Percentiles rank a stretch among this genome's conserved stretches.
phyloP scores from a whole-genome alignment of 2,797 vertebrate genomes.

The Spatula versicolor region DNA sequence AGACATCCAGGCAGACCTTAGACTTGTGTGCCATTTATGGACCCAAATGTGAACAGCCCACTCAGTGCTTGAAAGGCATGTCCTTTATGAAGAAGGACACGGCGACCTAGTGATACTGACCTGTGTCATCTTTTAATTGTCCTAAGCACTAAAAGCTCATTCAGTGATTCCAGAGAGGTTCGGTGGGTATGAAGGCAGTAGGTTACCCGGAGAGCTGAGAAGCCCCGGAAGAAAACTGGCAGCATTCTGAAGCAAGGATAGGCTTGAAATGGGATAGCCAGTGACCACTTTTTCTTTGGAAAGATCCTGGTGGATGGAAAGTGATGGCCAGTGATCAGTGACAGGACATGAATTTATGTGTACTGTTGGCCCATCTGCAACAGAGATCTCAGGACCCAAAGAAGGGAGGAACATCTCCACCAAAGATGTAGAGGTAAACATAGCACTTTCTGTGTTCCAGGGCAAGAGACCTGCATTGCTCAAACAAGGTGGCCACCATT shows the following conservation, averaged over 20 bases:
- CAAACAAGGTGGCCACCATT: background rate
- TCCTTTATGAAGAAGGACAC: background rate
- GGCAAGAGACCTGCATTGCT: background rate
- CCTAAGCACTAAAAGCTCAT: background rate
- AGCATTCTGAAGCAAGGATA: accelerated
- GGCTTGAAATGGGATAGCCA: background rate
- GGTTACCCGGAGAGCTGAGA: background rate
- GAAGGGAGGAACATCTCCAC: background rate
- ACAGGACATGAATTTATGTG: background rate
- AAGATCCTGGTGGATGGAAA: background rate
- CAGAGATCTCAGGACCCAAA: background rate
- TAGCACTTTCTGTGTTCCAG: background rate
- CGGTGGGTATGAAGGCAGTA: background rate
- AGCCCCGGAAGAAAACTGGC: background rate
- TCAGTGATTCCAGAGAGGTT: background rate
- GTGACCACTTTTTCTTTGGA: background rate
- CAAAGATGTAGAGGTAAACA: background rate
- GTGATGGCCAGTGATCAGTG: background rate
- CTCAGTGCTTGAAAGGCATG: background rate
- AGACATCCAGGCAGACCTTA: background rate
- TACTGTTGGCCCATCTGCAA: background rate
- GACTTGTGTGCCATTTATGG: background rate
- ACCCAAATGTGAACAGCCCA: background rate
- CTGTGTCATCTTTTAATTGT: background rate
- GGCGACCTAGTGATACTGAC: background rate